Evolutionary conservation across 2,888 invertebrate genomes (phyloP).

Genomic region (Brenthis ino): DNA sequence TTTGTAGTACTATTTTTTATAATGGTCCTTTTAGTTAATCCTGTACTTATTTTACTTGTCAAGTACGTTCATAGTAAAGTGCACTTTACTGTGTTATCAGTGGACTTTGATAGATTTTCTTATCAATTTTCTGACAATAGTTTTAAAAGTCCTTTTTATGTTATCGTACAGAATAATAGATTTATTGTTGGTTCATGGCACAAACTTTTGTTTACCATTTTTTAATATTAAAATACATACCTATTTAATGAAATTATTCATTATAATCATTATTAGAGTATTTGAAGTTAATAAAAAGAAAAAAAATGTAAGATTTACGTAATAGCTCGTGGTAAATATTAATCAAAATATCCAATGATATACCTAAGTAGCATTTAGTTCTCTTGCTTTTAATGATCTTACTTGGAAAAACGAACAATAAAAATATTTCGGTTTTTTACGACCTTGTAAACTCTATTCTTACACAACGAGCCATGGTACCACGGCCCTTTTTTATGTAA

Average conservation of each 20-base stretch:
- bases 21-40: neutral
- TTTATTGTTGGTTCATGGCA: no score
- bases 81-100: constrained; percentile 17
- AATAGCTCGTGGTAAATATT: no score
- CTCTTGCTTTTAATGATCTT: neutral
- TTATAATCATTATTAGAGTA: no score
- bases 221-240: no score
- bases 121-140: constrained; percentile 1
- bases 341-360: no score
- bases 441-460: constrained; percentile 22
- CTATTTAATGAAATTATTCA: no score
- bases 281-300: no score
- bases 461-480: constrained; percentile 12
- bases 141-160: constrained; percentile 1
- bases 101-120: constrained; percentile 4
- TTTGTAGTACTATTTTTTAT: neutral
- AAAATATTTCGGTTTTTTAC: neutral
- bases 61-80: constrained; percentile 9
- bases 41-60: constrained; percentile 4
- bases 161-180: neutral
- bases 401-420: constrained; percentile 8
- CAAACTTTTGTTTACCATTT: no score
- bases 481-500: constrained; percentile 28
- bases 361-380: neutral
- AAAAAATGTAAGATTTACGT: no score